These are phyloP conservation scores for Hoplostethus mediterraneus DNA, from an alignment of 2,797 vertebrate genomes.

Conservation along the genomic window DNA sequence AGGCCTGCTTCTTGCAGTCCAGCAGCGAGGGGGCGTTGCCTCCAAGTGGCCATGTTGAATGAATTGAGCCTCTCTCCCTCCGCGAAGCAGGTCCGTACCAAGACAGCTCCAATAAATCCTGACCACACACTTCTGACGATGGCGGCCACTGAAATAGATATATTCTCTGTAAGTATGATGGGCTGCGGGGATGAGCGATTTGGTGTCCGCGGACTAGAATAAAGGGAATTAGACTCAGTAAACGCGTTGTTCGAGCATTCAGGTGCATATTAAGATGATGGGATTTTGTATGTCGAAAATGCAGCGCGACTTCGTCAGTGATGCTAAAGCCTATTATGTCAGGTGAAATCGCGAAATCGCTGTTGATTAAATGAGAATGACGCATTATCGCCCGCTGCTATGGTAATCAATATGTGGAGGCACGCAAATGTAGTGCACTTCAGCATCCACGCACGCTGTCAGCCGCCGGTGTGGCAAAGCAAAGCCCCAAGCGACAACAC, in stretches of 20 bases:
- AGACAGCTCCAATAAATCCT: conserved; percentile 27
- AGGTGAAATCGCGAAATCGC: background rate
- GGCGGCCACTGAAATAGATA: conserved; percentile 81
- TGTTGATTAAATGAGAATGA: background rate
- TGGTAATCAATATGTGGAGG: conserved; percentile 1
- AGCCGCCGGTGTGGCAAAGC: conserved; percentile 11
- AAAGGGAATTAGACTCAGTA: background rate
- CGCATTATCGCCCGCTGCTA: background rate
- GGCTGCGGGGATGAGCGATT: conserved; percentile 8
- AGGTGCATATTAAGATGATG: conserved; percentile 27
- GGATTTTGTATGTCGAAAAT: conserved; percentile 9
- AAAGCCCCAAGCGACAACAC: background rate
- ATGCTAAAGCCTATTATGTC: conserved; percentile 12
- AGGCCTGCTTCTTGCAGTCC: conserved; percentile 67
- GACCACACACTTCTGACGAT: conserved; percentile 70
- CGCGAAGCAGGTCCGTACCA: conserved; percentile 66
- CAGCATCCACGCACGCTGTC: conserved; percentile 13
- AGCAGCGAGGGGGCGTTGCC: conserved; percentile 87
- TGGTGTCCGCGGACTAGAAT: background rate
- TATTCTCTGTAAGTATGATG: conserved; percentile 77
- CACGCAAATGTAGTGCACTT: conserved; percentile 2
- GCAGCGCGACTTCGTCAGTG: conserved; percentile 32
- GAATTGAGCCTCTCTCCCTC: conserved; percentile 71
- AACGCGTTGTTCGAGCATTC: background rate
- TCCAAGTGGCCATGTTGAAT: conserved; percentile 91